Percentiles rank a stretch among this genome's conserved stretches.
These are phyloP conservation scores for Tanytarsus gracilentus DNA, from an alignment of 2,888 invertebrate genomes.

Conservation along the genomic window DNA sequence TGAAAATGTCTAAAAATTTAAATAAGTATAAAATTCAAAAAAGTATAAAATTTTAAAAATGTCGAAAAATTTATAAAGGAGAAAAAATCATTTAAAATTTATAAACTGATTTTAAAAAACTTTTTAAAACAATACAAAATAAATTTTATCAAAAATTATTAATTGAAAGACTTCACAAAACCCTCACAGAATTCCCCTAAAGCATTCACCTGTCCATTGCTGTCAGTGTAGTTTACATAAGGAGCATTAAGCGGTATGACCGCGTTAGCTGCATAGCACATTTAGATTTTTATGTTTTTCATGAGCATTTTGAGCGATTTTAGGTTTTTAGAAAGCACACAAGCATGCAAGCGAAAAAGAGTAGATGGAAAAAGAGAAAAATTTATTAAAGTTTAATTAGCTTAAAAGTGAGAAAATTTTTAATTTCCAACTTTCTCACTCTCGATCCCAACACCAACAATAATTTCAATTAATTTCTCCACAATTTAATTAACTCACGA, in stretches of 20 bases:
- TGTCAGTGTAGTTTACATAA: conserved; percentile 92
- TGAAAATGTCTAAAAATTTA: not conserved
- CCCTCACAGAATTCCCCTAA: no score
- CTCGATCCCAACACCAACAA: not conserved
- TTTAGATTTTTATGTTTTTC: not conserved
- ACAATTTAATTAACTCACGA: not conserved
- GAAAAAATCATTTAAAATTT: no score
- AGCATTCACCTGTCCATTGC: conserved; percentile 89
- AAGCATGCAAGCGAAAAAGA: not conserved
- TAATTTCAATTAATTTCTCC: not conserved
- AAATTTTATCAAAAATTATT: not conserved
- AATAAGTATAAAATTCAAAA: not conserved
- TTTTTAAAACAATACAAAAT: not conserved
- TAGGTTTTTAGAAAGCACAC: not conserved
- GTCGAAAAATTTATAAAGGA: no score
- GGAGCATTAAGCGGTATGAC: conserved; percentile 82
- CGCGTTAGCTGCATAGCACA: conserved; percentile 37
- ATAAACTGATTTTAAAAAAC: no score
- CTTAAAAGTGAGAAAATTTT: not conserved
- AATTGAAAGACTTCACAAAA: conserved; percentile 30
- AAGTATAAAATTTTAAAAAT: no score
- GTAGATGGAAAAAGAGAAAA: not conserved
- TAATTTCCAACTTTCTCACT: not conserved
- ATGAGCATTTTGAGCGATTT: not conserved
- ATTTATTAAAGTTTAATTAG: not conserved